Evolutionary conservation across 2,797 vertebrate genomes (phyloP), one percentile per base, ranked within the genome.

Genomic region (Periparus ater): DNA sequence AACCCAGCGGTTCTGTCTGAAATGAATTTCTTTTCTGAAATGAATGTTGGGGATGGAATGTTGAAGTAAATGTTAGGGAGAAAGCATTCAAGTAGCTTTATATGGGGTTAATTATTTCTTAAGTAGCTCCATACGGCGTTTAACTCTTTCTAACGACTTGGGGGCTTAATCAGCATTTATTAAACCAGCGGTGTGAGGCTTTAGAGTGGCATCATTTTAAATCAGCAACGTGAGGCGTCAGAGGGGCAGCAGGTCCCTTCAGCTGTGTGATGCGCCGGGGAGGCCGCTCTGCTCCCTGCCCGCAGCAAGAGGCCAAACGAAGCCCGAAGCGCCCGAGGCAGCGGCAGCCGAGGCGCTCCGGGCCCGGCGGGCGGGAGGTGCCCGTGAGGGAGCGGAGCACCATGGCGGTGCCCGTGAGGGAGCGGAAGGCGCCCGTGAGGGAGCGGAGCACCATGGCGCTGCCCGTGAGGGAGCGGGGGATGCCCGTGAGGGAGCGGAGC

Each of bases 41-140:
- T 40, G 20, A 4, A 11, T 9, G 4, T 7, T 40, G 38, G 38
- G 38, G 38, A 40, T 40, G 38, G 38, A 40, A 40, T 40, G 38
- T 40, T 40, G 38, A 40, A 40, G 3, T 6, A 14, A 74, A 10
- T 0, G 1, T 15, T 40, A 4, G 2, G 22, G 3, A 2, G 1
- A 47, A 47, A 32, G 3, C 29, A 4, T 34, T 54, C 25, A 7
- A 42, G 42, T 5, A 8, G 7, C 25, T 44, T n/a, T 27, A 11
- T 11, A 12, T 6, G 18, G 17, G 8, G 12, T 51, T 71, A 30
- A 23, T 58, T 47, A 19, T 47, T 77, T 34, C 17, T 70, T 54
- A 7, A 48, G 29, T 5, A 12, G 3, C 34, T 51, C 25, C 22
- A 8, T 45, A 19, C 0, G 5, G 3, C 6, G 13, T 26, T 65